These are phyloP conservation scores for Epiblema foenella DNA, from an alignment of 2,888 invertebrate genomes.

Conservation along the genomic window DNA sequence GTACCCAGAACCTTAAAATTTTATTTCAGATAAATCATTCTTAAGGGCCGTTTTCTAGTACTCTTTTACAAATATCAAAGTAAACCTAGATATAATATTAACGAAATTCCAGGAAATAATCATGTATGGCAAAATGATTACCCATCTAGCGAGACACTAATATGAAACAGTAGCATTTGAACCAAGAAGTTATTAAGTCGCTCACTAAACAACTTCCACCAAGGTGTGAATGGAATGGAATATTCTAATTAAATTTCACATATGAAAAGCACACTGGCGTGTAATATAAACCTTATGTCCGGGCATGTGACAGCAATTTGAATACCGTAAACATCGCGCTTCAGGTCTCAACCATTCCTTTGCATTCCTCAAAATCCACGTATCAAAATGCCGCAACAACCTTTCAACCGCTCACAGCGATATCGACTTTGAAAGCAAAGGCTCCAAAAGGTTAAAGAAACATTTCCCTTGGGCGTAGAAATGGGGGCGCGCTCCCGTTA, in stretches of 20 bases:
- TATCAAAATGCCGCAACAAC: constrained; percentile 56
- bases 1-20: no score
- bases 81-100: neutral
- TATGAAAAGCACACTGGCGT: constrained; percentile 46
- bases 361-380: constrained; percentile 62
- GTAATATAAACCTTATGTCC: constrained; percentile 52
- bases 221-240: constrained; percentile 56
- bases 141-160: neutral
- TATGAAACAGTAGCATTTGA: neutral
- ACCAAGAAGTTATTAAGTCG: constrained; percentile 18
- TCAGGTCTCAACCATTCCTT: constrained; percentile 72
- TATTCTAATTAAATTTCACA: constrained; percentile 55
- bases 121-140: neutral
- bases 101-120: neutral
- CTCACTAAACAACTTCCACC: constrained; percentile 21
- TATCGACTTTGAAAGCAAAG: constrained; percentile 68
- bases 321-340: constrained; percentile 76
- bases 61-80: neutral
- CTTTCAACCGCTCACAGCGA: constrained; percentile 57
- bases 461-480: constrained; percentile 65
- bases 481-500: constrained; percentile 74
- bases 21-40: no score
- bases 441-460: constrained; percentile 61
- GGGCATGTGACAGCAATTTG: constrained; percentile 73
- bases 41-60: no score